Conservation (phyloP, 2,888 invertebrate genomes). For the Eupsilia transversa region DNA sequence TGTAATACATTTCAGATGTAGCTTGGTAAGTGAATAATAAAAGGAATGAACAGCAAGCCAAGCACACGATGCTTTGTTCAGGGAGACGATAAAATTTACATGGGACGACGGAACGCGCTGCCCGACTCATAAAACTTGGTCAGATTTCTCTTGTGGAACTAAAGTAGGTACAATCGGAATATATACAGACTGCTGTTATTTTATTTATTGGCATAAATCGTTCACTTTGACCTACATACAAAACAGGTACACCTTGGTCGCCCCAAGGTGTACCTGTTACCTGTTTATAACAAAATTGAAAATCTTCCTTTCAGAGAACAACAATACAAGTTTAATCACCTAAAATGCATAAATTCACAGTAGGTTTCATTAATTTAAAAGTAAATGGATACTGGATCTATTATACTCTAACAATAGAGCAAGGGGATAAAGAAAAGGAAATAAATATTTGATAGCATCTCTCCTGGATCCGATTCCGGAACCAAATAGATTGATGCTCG, state of each 20-base stretch:
- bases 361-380: slow-evolving; percentile 66
- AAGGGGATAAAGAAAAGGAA: slow-evolving; percentile 72
- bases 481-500: slow-evolving; percentile 62
- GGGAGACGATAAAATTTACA: slow-evolving; percentile 82
- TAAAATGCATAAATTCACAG: slow-evolving; percentile 47
- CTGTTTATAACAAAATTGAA: slow-evolving; percentile 39
- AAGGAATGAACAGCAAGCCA: slow-evolving; percentile 68
- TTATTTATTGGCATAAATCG: slow-evolving; percentile 64
- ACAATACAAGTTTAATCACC: slow-evolving; percentile 51
- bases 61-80: slow-evolving; percentile 73
- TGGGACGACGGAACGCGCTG: slow-evolving; percentile 75
- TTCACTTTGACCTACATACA: slow-evolving; percentile 54
- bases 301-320: slow-evolving; percentile 19
- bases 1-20: slow-evolving; percentile 67
- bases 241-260: slow-evolving; percentile 41
- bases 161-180: slow-evolving; percentile 65
- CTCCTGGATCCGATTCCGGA: slow-evolving; percentile 63
- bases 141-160: slow-evolving; percentile 67
- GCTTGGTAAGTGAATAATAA: slow-evolving; percentile 78
- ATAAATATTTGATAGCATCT: slow-evolving; percentile 73
- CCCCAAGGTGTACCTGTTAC: no score
- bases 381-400: slow-evolving; percentile 69
- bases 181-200: slow-evolving; percentile 60
- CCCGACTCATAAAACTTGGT: slow-evolving; percentile 75
- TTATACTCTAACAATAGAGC: slow-evolving; percentile 73